A percentile compares a stretch with the other conserved stretches of the same genome.
These are phyloP conservation scores for Stegophylla sp. DNA, from an alignment of 2,888 invertebrate species.

Conservation along the genomic window DNA sequence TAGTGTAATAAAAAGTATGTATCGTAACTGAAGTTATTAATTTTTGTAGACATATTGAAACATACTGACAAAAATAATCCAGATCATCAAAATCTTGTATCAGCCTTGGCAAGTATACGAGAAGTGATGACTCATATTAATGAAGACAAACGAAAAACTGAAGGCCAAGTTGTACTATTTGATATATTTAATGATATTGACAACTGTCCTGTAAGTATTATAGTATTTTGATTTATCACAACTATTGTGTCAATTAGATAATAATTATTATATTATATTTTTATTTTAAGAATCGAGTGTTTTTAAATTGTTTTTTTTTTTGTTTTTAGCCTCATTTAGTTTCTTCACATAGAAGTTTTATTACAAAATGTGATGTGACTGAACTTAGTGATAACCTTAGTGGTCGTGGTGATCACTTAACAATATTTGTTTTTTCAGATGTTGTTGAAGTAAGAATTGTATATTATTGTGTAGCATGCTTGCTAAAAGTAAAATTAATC, in stretches of 20 bases:
- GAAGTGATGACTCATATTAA: constrained; percentile 97
- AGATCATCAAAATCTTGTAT: constrained; percentile 84
- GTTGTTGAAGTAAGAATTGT: constrained; percentile 80
- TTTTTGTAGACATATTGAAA: constrained; percentile 83
- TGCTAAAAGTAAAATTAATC: constrained; percentile 19
- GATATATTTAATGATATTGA: constrained; percentile 98
- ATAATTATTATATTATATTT: not conserved
- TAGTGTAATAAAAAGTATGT: no score
- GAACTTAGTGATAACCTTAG: constrained; percentile 84
- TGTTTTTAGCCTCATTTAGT: constrained; percentile 81
- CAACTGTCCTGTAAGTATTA: constrained; percentile 83
- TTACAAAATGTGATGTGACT: constrained; percentile 85
- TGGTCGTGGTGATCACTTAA: constrained; percentile 84
- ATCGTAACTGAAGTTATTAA: constrained; percentile 29
- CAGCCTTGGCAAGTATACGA: constrained; percentile 85
- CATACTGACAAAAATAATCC: constrained; percentile 86
- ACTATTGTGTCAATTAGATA: not conserved
- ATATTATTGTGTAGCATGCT: constrained; percentile 24
- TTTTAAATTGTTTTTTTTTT: constrained; percentile 37
- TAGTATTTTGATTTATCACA: not conserved
- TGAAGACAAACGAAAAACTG: constrained; percentile 95
- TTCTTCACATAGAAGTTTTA: constrained; percentile 89
- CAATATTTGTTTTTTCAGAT: constrained; percentile 92
- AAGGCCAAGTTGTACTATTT: constrained; percentile 94
- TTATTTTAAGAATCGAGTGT: not conserved